These are phyloP conservation scores for Ormyrus pomaceus DNA, from an alignment of 2,888 invertebrate species.

Conservation along the genomic window DNA sequence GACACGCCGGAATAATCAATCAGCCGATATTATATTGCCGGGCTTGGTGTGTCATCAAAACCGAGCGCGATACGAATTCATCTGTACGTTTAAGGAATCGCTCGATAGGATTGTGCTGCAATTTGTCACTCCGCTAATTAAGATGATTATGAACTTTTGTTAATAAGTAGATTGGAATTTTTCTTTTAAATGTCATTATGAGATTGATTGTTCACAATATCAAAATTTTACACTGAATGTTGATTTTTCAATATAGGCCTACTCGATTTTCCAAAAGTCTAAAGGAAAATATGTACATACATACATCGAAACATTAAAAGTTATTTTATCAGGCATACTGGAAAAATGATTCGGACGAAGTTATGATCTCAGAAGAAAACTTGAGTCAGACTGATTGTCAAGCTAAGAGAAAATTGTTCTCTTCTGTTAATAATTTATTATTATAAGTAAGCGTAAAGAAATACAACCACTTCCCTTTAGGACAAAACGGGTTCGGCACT, in stretches of 20 bases:
- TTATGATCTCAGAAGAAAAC: constrained; percentile 21
- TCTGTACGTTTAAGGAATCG: background rate
- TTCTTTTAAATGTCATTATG: too few relatives aligned
- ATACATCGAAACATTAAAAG: too few relatives aligned
- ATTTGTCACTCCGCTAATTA: too few relatives aligned
- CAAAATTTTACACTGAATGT: too few relatives aligned
- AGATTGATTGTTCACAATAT: too few relatives aligned
- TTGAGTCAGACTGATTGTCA: constrained; percentile 52
- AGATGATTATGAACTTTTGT: too few relatives aligned
- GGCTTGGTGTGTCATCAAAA: constrained; percentile 19
- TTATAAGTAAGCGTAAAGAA: constrained; percentile 15
- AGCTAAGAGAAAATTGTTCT: constrained; percentile 27
- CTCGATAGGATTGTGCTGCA: too few relatives aligned
- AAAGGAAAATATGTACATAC: too few relatives aligned
- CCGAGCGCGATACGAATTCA: constrained; percentile 19
- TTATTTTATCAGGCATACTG: too few relatives aligned
- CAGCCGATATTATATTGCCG: background rate
- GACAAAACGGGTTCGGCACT: constrained; percentile 40
- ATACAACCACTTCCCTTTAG: constrained; percentile 36
- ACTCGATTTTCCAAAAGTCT: too few relatives aligned
- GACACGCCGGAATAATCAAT: constrained; percentile 36
- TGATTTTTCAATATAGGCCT: too few relatives aligned
- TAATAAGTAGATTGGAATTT: too few relatives aligned
- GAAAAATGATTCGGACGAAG: constrained; percentile 40
- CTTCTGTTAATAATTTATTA: constrained; percentile 45